Percentiles rank a stretch among this genome's conserved stretches.
These are phyloP conservation scores for Cryptoleucopteryx plumbea DNA, from an alignment of 2,113 vertebrate species.

Conservation along the genomic window DNA sequence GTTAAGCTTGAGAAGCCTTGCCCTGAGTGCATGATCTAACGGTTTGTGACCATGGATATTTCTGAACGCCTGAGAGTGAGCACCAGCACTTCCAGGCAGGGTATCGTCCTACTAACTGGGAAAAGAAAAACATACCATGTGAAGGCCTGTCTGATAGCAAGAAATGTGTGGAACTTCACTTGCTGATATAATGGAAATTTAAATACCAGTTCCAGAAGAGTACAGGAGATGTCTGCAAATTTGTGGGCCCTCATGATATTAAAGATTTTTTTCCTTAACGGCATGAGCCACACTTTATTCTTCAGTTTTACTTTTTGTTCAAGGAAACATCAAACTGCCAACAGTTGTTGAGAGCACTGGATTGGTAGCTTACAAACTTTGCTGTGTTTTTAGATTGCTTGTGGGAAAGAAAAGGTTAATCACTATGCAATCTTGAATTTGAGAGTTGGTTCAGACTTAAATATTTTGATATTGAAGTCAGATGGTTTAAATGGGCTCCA, in stretches of 20 bases:
- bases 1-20: not conserved
- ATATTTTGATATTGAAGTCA: not conserved
- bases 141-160: not conserved
- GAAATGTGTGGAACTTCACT: not conserved
- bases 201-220: not conserved
- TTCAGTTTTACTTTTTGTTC: not conserved
- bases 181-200: not conserved
- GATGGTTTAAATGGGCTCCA: not conserved
- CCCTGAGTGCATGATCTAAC: not conserved
- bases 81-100: not conserved
- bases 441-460: not conserved
- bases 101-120: not conserved
- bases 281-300: rapidly evolving
- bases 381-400: not conserved
- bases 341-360: not conserved
- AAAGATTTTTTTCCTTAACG: not conserved
- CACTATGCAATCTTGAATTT: not conserved
- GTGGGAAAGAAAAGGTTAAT: not conserved
- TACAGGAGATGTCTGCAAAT: not conserved
- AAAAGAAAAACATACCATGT: not conserved
- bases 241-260: not conserved
- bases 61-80: not conserved
- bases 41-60: not conserved
- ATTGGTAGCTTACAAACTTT: not conserved
- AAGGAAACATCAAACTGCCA: not conserved